Base-by-base conservation (phyloP, 2,797 vertebrate genomes). In the Aeoliscus strigatus region DNA sequence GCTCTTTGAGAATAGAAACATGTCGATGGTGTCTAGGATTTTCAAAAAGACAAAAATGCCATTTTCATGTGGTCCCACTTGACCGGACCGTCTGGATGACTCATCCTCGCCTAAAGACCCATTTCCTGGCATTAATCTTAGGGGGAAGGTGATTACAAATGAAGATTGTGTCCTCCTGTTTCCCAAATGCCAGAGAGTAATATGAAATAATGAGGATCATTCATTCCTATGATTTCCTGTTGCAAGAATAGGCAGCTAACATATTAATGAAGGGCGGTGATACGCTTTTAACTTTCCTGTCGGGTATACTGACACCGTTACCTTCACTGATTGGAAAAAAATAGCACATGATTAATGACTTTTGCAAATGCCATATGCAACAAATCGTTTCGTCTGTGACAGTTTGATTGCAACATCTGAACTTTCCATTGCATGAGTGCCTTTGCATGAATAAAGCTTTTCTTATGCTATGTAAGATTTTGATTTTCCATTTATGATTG, bases 171-270 rank as follows among this genome's bases (percentile, higher is more conserved):
- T 58, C 48, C 29, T 36, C 9, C 39, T 53, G 39, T 65, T 70
- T 56, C 61, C 49, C 54, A 73, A 76, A 73, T 65, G 68, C 59
- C 63, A 73, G 42, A n/a, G 47, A 46, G 51, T 60, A 68, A 67
- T 73, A 59, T 42, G 31, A 54, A 42, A 10, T 35, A 37, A 66
- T 48, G 8, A 65, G 45, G 31, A 66, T 55, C 47, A 40, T 28
- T 53, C 28, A 38, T 49, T 60, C 9, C 38, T 45, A 14, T 38
- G 37, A 52, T 55, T 56, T 18, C 25, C 8, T 44, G 43, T 39
- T 45, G 29, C 5, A 48, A 39, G 34, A 40, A 14, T 25, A 39
- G 32, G 27, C 32, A 39, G 18, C 17, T 28, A 15, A 51, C 39
- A 16, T 41, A 7, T 32, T 46, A 43, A 39, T 50, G 28, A 58